phyloP scores from a whole-genome alignment of 2,888 invertebrate species.

The Mythimna pallens region DNA sequence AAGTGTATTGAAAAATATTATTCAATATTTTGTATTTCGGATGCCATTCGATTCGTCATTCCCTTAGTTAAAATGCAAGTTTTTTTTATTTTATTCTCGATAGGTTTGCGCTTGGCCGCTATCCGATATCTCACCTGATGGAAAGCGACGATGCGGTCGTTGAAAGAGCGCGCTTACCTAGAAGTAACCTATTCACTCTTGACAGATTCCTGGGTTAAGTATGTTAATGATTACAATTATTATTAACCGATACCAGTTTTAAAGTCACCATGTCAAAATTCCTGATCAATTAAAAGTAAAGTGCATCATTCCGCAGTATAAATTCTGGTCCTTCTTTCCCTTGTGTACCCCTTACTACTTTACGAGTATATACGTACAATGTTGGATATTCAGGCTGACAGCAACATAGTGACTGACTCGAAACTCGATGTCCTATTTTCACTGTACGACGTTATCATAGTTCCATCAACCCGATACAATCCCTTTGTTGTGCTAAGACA shows the following conservation, averaged over 20 bases:
- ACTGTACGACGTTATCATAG: constrained; percentile 13
- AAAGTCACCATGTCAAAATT: not conserved
- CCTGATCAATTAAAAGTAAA: not conserved
- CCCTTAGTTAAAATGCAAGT: not conserved
- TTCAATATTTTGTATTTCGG: too few relatives aligned
- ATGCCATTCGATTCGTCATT: not conserved
- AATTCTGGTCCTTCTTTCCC: constrained; percentile 5
- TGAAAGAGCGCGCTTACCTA: too few relatives aligned
- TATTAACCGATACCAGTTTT: too few relatives aligned
- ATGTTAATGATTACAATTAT: too few relatives aligned
- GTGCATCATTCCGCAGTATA: not conserved
- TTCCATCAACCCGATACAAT: constrained; percentile 29
- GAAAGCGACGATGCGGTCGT: too few relatives aligned
- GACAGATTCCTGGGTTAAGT: too few relatives aligned
- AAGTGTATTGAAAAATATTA: too few relatives aligned
- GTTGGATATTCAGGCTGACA: constrained; percentile 20
- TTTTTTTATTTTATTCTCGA: too few relatives aligned
- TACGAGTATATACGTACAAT: not conserved
- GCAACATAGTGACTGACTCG: constrained; percentile 22
- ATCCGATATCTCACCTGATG: too few relatives aligned
- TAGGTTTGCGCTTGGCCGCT: too few relatives aligned
- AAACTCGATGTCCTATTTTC: constrained; percentile 44
- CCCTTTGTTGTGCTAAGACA: constrained; percentile 45
- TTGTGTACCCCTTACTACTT: not conserved
- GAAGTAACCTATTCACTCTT: too few relatives aligned